Percentiles rank a stretch among this genome's conserved stretches.
Evolutionary conservation across 1,140 invertebrate genomes (phyloP).

Genomic region (Copidosoma floridanum): DNA sequence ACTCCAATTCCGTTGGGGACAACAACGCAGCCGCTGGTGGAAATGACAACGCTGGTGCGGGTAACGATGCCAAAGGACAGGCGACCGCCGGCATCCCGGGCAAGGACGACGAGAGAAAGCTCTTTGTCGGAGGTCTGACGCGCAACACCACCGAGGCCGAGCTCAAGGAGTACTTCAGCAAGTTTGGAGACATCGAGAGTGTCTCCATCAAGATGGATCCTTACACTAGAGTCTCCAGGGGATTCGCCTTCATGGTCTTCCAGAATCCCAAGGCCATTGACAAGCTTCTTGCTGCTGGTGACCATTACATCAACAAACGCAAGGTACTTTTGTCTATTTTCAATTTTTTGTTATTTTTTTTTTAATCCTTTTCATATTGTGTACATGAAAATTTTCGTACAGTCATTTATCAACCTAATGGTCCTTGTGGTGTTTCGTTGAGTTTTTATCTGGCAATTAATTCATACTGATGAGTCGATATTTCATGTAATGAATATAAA

Average conservation of each 20-base stretch:
- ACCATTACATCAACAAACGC: constrained; percentile 65
- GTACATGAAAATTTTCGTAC: too few species aligned
- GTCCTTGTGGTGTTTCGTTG: too few species aligned
- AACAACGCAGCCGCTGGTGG: constrained; percentile 27
- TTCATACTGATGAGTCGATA: too few species aligned
- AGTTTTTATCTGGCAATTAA: too few species aligned
- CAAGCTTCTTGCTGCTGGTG: constrained; percentile 58
- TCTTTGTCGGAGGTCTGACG: constrained; percentile 56
- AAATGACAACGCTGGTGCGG: constrained; percentile 31
- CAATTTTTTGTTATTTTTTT: too few species aligned
- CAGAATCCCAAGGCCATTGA: constrained; percentile 63
- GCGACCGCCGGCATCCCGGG: constrained; percentile 56
- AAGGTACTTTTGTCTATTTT: constrained; percentile 47
- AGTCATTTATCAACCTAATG: too few species aligned
- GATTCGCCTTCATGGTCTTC: constrained; percentile 73
- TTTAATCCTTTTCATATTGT: too few species aligned
- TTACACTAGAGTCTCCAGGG: constrained; percentile 64
- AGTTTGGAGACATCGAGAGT: constrained; percentile 66
- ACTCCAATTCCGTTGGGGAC: too few species aligned
- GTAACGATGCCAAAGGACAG: constrained; percentile 35
- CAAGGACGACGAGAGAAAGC: constrained; percentile 57
- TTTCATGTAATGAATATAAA: too few species aligned
- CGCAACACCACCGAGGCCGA: constrained; percentile 59
- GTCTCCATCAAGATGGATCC: constrained; percentile 68
- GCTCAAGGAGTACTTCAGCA: constrained; percentile 62